Conservation (phyloP, 2,888 invertebrate species). For the Ceraclea dissimilis region DNA sequence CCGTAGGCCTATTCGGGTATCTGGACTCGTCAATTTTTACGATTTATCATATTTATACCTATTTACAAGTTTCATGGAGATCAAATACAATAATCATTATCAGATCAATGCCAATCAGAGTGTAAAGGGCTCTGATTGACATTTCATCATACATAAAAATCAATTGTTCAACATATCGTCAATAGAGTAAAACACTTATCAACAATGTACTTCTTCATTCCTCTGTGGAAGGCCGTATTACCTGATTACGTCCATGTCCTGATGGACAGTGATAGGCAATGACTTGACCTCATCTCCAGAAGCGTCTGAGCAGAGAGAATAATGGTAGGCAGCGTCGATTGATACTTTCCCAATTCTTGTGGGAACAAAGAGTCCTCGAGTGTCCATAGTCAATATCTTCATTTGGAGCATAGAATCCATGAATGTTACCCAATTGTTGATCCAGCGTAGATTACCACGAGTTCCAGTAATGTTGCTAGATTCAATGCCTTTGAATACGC, state of each 20-base stretch:
- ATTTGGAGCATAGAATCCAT: constrained; percentile 86
- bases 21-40: too few relatives aligned
- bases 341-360: constrained; percentile 63
- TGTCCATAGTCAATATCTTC: constrained; percentile 61
- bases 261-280: constrained; percentile 43
- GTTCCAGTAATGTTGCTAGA: constrained; percentile 47
- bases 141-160: too few relatives aligned
- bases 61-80: too few relatives aligned
- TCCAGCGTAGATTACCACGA: constrained; percentile 56
- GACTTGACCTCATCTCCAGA: constrained; percentile 40
- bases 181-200: too few relatives aligned
- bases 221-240: too few relatives aligned
- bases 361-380: constrained; percentile 65
- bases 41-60: too few relatives aligned
- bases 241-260: constrained; percentile 46
- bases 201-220: too few relatives aligned
- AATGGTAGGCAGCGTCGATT: constrained; percentile 61
- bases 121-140: too few relatives aligned
- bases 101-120: too few relatives aligned
- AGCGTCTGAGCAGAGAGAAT: constrained; percentile 43
- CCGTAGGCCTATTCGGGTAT: too few relatives aligned
- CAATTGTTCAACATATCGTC: too few relatives aligned
- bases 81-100: too few relatives aligned
- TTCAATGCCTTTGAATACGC: constrained; percentile 53
- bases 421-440: constrained; percentile 80